These are phyloP conservation scores for Heliconius erato DNA, from an alignment of 2,888 invertebrate species.

Conservation along the genomic window DNA sequence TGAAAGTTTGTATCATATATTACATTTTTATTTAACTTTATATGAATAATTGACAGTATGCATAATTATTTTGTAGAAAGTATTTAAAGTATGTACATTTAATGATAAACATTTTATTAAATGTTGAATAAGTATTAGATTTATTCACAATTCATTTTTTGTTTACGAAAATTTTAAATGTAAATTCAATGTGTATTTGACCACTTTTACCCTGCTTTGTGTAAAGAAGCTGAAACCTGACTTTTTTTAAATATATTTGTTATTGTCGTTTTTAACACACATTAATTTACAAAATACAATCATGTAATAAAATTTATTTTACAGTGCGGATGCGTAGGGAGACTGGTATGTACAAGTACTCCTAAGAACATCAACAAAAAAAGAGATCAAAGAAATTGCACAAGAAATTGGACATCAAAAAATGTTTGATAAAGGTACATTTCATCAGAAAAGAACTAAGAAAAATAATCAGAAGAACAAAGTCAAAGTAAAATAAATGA, in stretches of 20 bases:
- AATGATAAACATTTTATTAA: background rate
- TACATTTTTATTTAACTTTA: background rate
- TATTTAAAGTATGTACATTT: background rate
- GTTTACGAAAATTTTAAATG: background rate
- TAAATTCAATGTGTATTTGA: no score
- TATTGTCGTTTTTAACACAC: no score
- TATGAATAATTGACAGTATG: background rate
- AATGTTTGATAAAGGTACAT: background rate
- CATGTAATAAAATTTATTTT: conserved; percentile 59
- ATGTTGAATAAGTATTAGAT: background rate
- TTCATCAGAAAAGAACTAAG: background rate
- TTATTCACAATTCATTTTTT: background rate
- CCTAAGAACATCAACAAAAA: conserved; percentile 58
- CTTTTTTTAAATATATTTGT: no score
- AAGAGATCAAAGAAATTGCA: background rate
- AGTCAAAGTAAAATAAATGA: background rate
- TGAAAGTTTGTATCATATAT: conserved; percentile 89
- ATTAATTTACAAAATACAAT: background rate
- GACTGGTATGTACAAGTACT: conserved; percentile 83
- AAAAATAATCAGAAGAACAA: background rate
- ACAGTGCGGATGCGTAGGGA: conserved; percentile 84
- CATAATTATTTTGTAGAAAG: background rate
- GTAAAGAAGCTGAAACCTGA: no score
- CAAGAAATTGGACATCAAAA: background rate
- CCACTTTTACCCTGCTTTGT: no score